Conservation (phyloP, 2,888 invertebrate species). For the Troilus luridus region DNA sequence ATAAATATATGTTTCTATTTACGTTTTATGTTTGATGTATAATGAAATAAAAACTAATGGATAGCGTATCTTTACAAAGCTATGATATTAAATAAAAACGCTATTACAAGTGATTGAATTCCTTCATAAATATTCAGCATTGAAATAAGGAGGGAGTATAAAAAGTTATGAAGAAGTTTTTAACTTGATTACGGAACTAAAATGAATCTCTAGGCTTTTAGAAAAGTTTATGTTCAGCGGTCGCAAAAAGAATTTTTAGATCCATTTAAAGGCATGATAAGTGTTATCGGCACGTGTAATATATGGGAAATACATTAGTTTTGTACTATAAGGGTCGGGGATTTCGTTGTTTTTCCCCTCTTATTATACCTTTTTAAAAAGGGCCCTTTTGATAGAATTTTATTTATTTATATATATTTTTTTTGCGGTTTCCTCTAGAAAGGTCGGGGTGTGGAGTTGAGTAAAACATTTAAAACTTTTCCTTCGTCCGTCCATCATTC, state of each 20-base stretch:
- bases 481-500: conserved; percentile 9
- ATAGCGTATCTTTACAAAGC: too few species aligned
- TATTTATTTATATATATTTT: neutral
- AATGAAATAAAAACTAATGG: neutral
- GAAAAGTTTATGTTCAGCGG: conserved; percentile 7
- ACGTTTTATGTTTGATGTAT: neutral
- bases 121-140: conserved; percentile 34
- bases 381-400: neutral
- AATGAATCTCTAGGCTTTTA: neutral
- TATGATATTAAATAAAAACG: neutral
- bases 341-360: neutral
- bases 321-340: conserved; percentile 8
- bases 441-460: conserved; percentile 25
- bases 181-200: conserved; percentile 40
- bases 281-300: conserved; percentile 12
- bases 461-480: conserved; percentile 48
- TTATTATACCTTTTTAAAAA: neutral
- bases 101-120: neutral
- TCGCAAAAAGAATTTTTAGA: neutral
- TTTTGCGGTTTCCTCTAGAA: neutral
- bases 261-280: neutral
- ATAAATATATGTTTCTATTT: neutral
- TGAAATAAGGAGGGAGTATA: conserved; percentile 17
- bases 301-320: neutral
- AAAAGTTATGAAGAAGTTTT: conserved; percentile 31